Evolutionary conservation across 2,797 vertebrate genomes (phyloP).

Genomic region (Leontocebus nigricollis): DNA sequence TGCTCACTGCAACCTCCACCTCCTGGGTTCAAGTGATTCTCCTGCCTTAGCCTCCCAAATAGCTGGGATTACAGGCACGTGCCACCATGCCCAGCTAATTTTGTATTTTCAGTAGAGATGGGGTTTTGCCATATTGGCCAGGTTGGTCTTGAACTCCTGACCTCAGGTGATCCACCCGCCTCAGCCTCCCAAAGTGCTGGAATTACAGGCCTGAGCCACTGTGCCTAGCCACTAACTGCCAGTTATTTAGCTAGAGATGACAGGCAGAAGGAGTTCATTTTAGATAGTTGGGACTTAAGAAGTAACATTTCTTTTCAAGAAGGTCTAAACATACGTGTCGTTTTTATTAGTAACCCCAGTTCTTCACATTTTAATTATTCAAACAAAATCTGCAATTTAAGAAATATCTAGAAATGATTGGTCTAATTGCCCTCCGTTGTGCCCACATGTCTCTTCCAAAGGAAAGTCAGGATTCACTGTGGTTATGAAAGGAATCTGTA

Average conservation of each 20-base stretch:
- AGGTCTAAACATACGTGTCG: neutral
- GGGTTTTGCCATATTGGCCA: neutral
- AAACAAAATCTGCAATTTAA: neutral
- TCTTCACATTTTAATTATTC: constrained; percentile 39
- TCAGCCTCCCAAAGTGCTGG: neutral
- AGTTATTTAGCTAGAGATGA: constrained; percentile 27
- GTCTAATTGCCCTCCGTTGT: neutral
- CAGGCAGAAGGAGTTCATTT: constrained; percentile 22
- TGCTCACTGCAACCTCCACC: neutral
- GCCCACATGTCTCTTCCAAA: neutral
- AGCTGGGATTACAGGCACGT: neutral
- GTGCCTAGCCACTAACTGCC: neutral
- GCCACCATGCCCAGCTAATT: neutral
- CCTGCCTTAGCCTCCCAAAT: neutral
- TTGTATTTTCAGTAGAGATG: neutral
- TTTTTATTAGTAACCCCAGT: neutral
- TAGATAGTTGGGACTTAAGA: neutral
- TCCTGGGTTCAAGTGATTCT: neutral
- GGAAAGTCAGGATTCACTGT: neutral
- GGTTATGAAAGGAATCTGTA: neutral
- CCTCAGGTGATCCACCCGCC: neutral
- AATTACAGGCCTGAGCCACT: neutral
- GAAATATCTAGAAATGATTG: neutral
- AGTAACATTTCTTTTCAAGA: constrained; percentile 7
- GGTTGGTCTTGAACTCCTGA: neutral